A percentile compares a stretch with the other conserved stretches of the same genome.
Conservation (phyloP, 2,888 invertebrate genomes). For the Eupithecia inturbata region DNA sequence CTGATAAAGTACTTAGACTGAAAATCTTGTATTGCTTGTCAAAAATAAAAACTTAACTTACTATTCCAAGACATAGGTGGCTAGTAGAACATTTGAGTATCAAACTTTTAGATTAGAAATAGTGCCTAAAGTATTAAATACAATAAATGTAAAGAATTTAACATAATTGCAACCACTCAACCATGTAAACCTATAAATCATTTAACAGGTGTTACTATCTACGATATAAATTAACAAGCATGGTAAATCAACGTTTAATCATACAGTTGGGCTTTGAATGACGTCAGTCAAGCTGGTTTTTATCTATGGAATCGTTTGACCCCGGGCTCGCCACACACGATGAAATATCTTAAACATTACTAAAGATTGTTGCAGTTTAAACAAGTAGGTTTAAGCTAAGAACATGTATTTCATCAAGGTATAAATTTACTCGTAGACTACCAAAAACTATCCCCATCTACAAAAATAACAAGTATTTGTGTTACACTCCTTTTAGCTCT, state of each 20-base stretch:
- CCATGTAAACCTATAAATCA: constrained; percentile 60
- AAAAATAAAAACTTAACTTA: too few species aligned
- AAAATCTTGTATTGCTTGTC: too few species aligned
- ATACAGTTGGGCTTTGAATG: constrained; percentile 53
- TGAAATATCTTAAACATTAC: constrained; percentile 22
- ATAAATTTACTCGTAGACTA: neutral
- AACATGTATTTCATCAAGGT: neutral
- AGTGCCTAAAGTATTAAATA: too few species aligned
- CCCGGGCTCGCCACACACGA: constrained; percentile 78
- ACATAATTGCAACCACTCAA: constrained; percentile 51
- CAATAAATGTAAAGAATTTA: constrained; percentile 27
- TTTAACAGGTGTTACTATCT: constrained; percentile 56
- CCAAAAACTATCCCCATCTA: neutral
- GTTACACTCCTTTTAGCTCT: neutral
- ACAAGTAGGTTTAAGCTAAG: neutral
- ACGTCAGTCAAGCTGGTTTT: constrained; percentile 68
- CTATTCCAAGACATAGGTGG: too few species aligned
- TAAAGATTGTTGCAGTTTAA: constrained; percentile 5
- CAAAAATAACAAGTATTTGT: neutral
- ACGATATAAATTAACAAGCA: constrained; percentile 67
- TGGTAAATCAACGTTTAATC: constrained; percentile 73
- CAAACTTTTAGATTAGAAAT: too few species aligned
- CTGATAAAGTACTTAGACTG: too few species aligned
- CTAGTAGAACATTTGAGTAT: too few species aligned
- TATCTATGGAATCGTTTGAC: constrained; percentile 78